Evolutionary conservation across 2,888 invertebrate species (phyloP), one percentile per base, ranked within the genome.

Genomic region (Diaphora mendica): DNA sequence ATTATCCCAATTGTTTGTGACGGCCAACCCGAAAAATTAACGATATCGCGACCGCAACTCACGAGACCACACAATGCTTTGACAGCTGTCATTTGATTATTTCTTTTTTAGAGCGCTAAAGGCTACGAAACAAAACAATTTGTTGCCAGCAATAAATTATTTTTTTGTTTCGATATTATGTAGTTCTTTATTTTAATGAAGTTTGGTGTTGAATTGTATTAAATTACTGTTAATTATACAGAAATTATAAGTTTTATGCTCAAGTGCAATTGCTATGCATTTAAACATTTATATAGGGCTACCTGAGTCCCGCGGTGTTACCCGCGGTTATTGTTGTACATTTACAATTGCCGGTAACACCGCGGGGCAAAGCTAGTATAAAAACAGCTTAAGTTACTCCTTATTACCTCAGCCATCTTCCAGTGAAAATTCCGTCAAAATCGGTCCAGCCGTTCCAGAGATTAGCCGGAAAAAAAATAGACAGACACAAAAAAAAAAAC

Each of bases 61-160:
- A 68, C 77, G 76, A 81, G 85, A 88, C 91, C 89, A 85, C 90
- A 90, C 89, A 90, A 89, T 86, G 84, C 79, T 81, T 78, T 85
- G 87, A 87, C 92, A 92, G 89, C 86, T 92, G 92, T 86, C 84
- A 82, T 73, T 79, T 80, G 69, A 72, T 65, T 75, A 68, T 68
- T 74, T 68, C 26, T 78, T 55, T 74, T 75, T 71, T 71, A 68
- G 69, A 59, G 44, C 64, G 76, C 76, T 79, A 64, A 68, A 76
- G 81, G 85, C 81, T 62, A 62, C 30, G 15, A 62, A 30, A 62
- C 30, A 62, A 62, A 30, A 62, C 30, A 5, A 30, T 7, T 62
- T 62, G 30, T 62, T 42, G 69, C 67, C 55, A 64, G 70, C 66
- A 33, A 71, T 30, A 64, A 30, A 73, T 33, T 73, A 74, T 71